Conservation (phyloP, 2,888 invertebrate genomes). For the Lepidocyrtinus sp. region DNA sequence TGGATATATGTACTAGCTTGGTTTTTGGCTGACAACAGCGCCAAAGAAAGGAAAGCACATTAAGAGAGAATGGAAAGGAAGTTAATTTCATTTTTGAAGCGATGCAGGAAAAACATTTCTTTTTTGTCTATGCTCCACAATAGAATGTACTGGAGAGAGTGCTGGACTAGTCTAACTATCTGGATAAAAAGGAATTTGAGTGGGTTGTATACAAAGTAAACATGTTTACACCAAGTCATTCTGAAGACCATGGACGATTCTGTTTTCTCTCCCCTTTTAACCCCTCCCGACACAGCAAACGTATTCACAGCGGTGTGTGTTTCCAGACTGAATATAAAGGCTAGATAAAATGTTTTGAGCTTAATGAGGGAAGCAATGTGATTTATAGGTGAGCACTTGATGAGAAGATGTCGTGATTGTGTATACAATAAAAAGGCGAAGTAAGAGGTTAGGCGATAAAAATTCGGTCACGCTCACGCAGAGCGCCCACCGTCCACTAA, state of each 20-base stretch:
- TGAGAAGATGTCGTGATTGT: constrained; percentile 69
- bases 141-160: not conserved
- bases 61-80: constrained; percentile 35
- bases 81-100: constrained; percentile 51
- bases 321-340: constrained; percentile 29
- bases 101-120: not conserved
- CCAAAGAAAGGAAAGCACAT: constrained; percentile 24
- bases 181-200: not conserved
- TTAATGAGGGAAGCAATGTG: constrained; percentile 66
- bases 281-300: constrained; percentile 54
- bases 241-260: not conserved
- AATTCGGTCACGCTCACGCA: constrained; percentile 69
- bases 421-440: constrained; percentile 62
- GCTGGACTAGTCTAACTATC: no score
- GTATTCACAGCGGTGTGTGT: constrained; percentile 27
- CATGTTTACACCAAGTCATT: no score
- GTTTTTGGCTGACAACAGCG: not conserved
- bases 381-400: constrained; percentile 68
- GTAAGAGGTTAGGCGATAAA: constrained; percentile 65
- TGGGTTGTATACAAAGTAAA: not conserved
- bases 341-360: constrained; percentile 49
- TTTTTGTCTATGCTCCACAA: not conserved
- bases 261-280: constrained; percentile 54
- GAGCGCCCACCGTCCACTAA: constrained; percentile 47
- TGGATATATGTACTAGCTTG: not conserved